Evolutionary conservation across 2,113 vertebrate species (phyloP), one percentile per base, ranked within the genome.

Genomic region (Cyrtonyx montezumae): DNA sequence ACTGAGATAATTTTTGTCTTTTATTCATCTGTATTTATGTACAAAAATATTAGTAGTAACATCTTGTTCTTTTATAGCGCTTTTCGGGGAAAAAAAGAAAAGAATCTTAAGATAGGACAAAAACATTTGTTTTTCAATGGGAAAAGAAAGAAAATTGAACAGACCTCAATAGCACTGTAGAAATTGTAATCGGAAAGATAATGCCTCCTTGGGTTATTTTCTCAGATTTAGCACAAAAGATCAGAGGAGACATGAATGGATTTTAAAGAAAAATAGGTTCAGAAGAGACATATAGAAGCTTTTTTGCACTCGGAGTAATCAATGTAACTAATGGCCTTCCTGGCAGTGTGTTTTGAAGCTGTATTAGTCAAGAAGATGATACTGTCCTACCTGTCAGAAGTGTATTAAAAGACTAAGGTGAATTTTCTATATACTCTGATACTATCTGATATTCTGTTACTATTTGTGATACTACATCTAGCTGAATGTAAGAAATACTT

Each of bases 181-280:
- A 91, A 95, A 90, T 88, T 13, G 53, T 92, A 96, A 97, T 80
- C 96, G 76, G 53, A 93, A 96, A 96, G 73, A 92, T 95, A 96
- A 96, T 94, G 76, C 78, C 80, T 94, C 43, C 86, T 87, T 65
- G 36, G 70, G 87, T 90, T 95, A 91, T 92, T 95, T 96, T 95
- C 91, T 95, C 82, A 94, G 85, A 61, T 94, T 91, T 84, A 95
- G 65, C 53, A 96, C 69, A 92, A 79, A 96, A 96, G 77, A 96
- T 96, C 93, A 96, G 79, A 94, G 77, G 26, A 94, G 49, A 37
- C 66, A 84, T 87, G 93, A 95, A 86, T 81, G 73, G 84, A 88
- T 94, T 46, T 82, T 95, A 91, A 97, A 96, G 93, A 95, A 97
- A 97, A 97, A 96, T 75, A 55, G 74, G 16, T 92, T 96, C 84